Evolutionary conservation across 2,888 invertebrate species (phyloP).

Genomic region (Gisinianus flammeolus): DNA sequence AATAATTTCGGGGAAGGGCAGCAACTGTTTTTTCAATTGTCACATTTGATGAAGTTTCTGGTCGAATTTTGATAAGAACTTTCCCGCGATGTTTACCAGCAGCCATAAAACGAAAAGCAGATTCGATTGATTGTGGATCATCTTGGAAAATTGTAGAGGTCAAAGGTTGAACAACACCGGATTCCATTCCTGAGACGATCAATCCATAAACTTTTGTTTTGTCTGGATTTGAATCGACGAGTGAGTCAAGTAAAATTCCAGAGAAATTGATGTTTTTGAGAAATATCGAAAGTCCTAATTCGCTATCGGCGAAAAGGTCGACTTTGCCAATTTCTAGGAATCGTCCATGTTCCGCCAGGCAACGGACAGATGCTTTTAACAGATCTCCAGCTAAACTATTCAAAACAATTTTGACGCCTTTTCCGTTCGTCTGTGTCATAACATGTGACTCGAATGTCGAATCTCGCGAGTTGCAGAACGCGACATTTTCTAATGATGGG

Average conservation of each 20-base stretch:
- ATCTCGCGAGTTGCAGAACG: slow-evolving; percentile 92
- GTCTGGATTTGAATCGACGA: slow-evolving; percentile 83
- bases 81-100: slow-evolving; percentile 41
- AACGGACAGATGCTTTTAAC: slow-evolving; percentile 89
- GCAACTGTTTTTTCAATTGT: no score
- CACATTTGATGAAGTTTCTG: background rate
- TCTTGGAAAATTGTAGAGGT: slow-evolving; percentile 85
- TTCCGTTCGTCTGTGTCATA: slow-evolving; percentile 80
- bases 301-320: slow-evolving; percentile 96
- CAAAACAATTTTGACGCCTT: slow-evolving; percentile 91
- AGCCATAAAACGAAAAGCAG: slow-evolving; percentile 71
- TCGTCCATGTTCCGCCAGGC: slow-evolving; percentile 88
- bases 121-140: slow-evolving; percentile 72
- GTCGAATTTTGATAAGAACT: background rate
- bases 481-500: slow-evolving; percentile 73
- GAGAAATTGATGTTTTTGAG: slow-evolving; percentile 96
- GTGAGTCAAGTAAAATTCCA: slow-evolving; percentile 91
- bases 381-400: slow-evolving; percentile 96
- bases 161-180: slow-evolving; percentile 87
- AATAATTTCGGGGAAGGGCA: slow-evolving; percentile 59
- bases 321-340: no score
- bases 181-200: slow-evolving; percentile 81
- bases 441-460: slow-evolving; percentile 92
- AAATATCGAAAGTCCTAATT: slow-evolving; percentile 91
- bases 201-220: slow-evolving; percentile 77